Evolutionary conservation across 2,797 vertebrate species (phyloP).

Genomic region (Phrynocephalus guinanensis): DNA sequence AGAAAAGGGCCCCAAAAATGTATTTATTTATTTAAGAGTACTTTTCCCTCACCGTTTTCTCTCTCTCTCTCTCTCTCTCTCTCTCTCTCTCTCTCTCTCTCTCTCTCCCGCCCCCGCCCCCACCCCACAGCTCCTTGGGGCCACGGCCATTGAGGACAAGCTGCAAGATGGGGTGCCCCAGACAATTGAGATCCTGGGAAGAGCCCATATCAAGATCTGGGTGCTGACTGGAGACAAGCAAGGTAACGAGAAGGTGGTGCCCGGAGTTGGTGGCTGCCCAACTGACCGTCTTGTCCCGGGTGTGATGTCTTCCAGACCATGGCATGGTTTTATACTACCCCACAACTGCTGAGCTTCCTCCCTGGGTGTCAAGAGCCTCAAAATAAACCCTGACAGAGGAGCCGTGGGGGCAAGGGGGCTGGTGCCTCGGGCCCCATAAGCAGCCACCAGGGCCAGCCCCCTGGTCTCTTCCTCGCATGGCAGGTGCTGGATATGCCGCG

Average conservation of each 20-base stretch:
- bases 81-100: no score
- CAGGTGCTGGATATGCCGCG: no score
- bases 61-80: neutral
- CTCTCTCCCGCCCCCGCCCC: neutral
- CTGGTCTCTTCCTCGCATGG: neutral
- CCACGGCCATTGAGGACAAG: slow-evolving; percentile 86
- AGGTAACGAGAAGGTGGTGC: slow-evolving; percentile 75
- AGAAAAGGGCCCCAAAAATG: no score
- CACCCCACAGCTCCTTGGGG: slow-evolving; percentile 77
- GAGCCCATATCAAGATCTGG: slow-evolving; percentile 94
- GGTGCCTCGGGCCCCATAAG: neutral
- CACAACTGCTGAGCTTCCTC: no score
- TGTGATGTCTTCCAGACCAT: no score
- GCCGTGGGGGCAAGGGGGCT: no score
- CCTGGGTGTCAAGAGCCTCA: no score
- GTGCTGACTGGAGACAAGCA: slow-evolving; percentile 96
- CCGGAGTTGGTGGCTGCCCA: no score
- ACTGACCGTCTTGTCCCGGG: no score
- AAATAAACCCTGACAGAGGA: no score
- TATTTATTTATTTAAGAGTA: no score
- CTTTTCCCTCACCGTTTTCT: neutral
- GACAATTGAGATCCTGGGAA: slow-evolving; percentile 87
- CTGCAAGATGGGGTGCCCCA: slow-evolving; percentile 93
- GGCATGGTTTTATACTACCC: no score
- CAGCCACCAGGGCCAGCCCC: neutral